phyloP scores from a whole-genome alignment of 2,888 invertebrate species.

The Polydrusus pterygomalis region DNA sequence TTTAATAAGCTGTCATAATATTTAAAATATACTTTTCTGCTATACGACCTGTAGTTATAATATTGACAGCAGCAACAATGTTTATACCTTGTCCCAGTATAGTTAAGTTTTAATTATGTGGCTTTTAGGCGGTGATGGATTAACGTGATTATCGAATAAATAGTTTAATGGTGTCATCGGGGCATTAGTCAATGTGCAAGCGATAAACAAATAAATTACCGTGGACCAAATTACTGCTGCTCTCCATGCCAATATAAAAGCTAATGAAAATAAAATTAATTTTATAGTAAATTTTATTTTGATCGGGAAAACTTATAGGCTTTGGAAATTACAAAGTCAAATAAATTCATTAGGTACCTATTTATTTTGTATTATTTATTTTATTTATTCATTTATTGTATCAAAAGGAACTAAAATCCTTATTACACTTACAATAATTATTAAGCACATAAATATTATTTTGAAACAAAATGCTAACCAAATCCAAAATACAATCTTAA shows the following conservation, averaged over 20 bases:
- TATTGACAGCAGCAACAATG: background rate
- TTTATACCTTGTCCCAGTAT: background rate
- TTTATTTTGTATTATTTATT: too few species aligned
- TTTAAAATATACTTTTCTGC: background rate
- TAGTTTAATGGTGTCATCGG: conserved; percentile 13
- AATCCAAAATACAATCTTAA: too few species aligned
- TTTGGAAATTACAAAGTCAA: background rate
- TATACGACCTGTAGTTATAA: background rate
- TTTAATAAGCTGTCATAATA: too few species aligned
- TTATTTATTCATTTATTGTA: too few species aligned
- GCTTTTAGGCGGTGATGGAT: conserved; percentile 3
- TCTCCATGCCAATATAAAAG: conserved; percentile 4
- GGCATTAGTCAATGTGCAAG: conserved; percentile 16
- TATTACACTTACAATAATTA: too few species aligned
- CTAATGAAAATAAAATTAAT: conserved; percentile 18
- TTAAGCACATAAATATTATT: too few species aligned
- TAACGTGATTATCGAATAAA: conserved; percentile 13
- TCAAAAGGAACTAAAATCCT: too few species aligned
- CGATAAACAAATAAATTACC: conserved; percentile 20
- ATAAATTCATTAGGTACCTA: too few species aligned
- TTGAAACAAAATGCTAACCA: too few species aligned
- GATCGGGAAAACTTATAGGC: background rate
- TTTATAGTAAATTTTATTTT: conserved; percentile 16
- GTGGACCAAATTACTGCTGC: conserved; percentile 5
- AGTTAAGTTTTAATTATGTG: conserved; percentile 21